phyloP scores from a whole-genome alignment of 1,140 invertebrate species.

The Carposina sasakii region DNA sequence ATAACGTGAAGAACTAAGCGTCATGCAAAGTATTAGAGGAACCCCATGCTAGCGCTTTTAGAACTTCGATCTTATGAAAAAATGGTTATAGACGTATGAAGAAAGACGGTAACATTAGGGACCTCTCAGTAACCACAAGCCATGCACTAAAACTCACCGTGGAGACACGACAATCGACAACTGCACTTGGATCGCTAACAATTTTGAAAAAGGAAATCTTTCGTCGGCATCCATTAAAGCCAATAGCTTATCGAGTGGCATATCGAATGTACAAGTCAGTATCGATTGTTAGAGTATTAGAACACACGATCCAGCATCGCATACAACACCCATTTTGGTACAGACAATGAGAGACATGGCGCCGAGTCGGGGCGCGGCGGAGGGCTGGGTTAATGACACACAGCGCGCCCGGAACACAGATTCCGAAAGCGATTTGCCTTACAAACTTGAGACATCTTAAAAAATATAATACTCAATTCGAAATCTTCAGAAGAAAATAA shows the following conservation, averaged over 20 bases:
- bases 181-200: constrained; percentile 57
- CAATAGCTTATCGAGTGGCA: constrained; percentile 34
- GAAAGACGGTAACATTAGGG: too few species aligned
- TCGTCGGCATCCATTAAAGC: constrained; percentile 67
- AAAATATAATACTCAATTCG: too few species aligned
- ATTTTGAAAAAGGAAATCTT: constrained; percentile 63
- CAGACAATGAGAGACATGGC: constrained; percentile 41
- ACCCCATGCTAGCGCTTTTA: too few species aligned
- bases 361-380: constrained; percentile 24
- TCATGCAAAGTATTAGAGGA: too few species aligned
- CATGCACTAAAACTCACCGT: constrained; percentile 63
- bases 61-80: too few species aligned
- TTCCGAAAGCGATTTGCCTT: too few species aligned
- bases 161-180: constrained; percentile 67
- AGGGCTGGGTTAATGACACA: constrained; percentile 10
- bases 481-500: too few species aligned
- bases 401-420: too few species aligned
- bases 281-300: constrained; percentile 64
- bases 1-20: too few species aligned
- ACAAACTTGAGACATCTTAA: too few species aligned
- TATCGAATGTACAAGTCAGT: constrained; percentile 25
- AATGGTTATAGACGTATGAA: too few species aligned
- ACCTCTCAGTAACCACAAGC: too few species aligned
- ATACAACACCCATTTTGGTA: constrained; percentile 60
- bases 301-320: constrained; percentile 53